Percentiles rank a stretch among this genome's conserved stretches.
Evolutionary conservation across 2,113 vertebrate species (phyloP).

Genomic region (Callopanchax toddi): DNA sequence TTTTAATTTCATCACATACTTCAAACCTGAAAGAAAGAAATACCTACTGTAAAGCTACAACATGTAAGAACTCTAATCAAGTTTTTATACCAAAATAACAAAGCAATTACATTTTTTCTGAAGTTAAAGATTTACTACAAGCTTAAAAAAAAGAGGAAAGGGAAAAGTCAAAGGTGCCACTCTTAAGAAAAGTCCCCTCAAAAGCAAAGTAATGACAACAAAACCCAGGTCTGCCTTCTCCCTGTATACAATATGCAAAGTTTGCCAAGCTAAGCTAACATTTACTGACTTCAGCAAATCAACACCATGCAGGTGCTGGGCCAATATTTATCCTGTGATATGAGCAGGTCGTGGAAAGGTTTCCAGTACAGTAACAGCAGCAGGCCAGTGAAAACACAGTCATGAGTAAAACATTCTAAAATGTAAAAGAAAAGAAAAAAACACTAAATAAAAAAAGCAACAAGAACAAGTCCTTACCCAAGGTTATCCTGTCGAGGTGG

Average conservation of each 20-base stretch:
- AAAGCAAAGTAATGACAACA: not conserved
- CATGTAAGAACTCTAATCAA: too few relatives aligned
- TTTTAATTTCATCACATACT: too few relatives aligned
- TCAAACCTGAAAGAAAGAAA: too few relatives aligned
- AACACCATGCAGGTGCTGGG: slow-evolving; percentile 26
- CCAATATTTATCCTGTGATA: slow-evolving; percentile 67
- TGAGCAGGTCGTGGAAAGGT: slow-evolving; percentile 38
- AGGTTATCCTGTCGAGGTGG: slow-evolving; percentile 41
- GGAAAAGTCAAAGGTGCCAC: not conserved
- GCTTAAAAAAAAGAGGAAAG: not conserved
- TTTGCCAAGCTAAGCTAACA: slow-evolving; percentile 19
- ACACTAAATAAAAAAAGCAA: slow-evolving; percentile 5
- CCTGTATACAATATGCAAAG: not conserved
- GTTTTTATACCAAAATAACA: too few relatives aligned
- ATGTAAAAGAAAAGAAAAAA: not conserved
- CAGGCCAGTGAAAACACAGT: slow-evolving; percentile 22
- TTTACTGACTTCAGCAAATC: slow-evolving; percentile 9
- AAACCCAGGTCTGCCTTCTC: slow-evolving; percentile 1
- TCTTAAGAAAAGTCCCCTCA: not conserved
- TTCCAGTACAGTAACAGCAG: slow-evolving; percentile 26
- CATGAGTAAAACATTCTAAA: slow-evolving; percentile 40
- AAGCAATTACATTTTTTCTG: not conserved
- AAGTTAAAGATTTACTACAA: not conserved
- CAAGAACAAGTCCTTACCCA: slow-evolving; percentile 32
- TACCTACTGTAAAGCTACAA: too few relatives aligned